Evolutionary conservation across 2,888 invertebrate genomes (phyloP), one percentile per base, ranked within the genome.

Genomic region (Xestia ashworthii): DNA sequence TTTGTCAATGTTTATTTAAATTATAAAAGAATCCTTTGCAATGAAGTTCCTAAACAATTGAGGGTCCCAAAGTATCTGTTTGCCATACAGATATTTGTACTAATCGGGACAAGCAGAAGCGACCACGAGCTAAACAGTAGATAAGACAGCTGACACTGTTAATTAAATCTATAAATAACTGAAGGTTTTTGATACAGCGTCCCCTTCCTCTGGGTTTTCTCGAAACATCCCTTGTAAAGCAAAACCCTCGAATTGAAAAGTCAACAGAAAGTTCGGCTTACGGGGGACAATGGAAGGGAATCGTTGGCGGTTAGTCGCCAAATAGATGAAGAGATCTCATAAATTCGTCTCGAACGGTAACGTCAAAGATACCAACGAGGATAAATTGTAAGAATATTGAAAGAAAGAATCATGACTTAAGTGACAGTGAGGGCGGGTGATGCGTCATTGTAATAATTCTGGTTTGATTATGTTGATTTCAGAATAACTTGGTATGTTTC

Each of bases 311-410:
- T 78, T 75, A 75, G 64, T 86, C 67, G 78, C 70, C 83, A 78
- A 72, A 83, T 75, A 83, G 70, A 84, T 78, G 67, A 50, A 73
- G 53, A 67, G 79, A 86, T 86, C 87, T 86, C 79, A 86, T 84
- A 84, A 84, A 86, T 84, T 71, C 79, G 67, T 83, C 83, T 73
- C 55, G 25, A 86, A 69, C 41, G 32, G 9, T 19, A 65, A 38
- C 41, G 64, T 78, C 71, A 70, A 38, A 41, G 87, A 84, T 83
- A 76, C 32, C 68, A 3, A 25, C 11, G 44, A 46, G 73, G 53
- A 83, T 66, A 53, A 75, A 74, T 86, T 77, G 60, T 38, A 8
- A 50, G 83, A 74, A 78, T 86, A 84, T 86, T 83, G 83, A 83
- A 82, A 69, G 71, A 71, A 75, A 53, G 32, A 73, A 53, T 22